Conservation (phyloP, 2,888 invertebrate species). For the Eristalinus sepulchralis region DNA sequence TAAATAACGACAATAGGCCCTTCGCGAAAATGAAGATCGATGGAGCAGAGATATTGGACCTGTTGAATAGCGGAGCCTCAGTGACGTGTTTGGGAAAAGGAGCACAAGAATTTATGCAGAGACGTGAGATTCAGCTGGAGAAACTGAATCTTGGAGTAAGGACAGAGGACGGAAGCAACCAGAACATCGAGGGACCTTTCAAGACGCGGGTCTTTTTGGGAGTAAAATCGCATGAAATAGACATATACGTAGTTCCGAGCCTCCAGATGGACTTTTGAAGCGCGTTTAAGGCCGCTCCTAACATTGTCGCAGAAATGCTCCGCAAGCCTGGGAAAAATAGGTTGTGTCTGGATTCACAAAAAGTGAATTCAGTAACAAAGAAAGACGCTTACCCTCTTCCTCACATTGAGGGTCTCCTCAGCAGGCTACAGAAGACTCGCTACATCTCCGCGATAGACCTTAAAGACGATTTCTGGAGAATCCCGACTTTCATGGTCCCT, state of each 20-base stretch:
- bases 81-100: background rate
- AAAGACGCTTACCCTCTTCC: slow-evolving; percentile 53
- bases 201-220: no score
- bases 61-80: background rate
- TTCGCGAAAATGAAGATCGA: background rate
- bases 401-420: no score
- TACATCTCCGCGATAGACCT: background rate
- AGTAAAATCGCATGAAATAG: no score
- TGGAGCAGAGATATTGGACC: background rate
- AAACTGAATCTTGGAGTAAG: no score
- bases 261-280: no score
- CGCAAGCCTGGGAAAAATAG: slow-evolving; percentile 68
- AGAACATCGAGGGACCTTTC: no score
- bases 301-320: slow-evolving; percentile 10
- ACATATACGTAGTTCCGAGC: no score
- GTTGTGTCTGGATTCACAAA: slow-evolving; percentile 73
- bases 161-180: no score
- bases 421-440: slow-evolving; percentile 34
- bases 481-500: no score
- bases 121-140: background rate
- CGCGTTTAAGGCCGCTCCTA: no score
- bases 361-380: slow-evolving; percentile 72
- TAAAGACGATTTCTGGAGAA: background rate
- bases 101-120: background rate
- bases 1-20: no score